A percentile compares a stretch with the other conserved stretches of the same genome.
These are phyloP conservation scores for Sepiola atlantica DNA, from an alignment of 2,888 invertebrate species.

Conservation along the genomic window DNA sequence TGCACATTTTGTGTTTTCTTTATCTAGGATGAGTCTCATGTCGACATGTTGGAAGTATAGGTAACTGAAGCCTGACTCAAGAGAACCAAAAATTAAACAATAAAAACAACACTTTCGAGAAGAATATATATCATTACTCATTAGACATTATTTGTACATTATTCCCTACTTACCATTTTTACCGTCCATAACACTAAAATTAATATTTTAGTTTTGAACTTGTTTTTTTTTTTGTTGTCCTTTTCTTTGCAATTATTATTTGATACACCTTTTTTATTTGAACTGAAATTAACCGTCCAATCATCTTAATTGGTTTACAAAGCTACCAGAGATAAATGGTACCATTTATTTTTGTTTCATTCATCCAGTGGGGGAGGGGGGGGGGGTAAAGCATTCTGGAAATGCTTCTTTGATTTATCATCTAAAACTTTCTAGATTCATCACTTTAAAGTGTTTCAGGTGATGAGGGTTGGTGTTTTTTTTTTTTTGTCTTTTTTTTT, in stretches of 20 bases:
- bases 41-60: neutral
- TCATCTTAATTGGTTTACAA: neutral
- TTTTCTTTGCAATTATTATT: neutral
- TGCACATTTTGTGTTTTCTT: constrained; percentile 2
- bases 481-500: neutral
- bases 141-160: neutral
- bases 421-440: neutral
- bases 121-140: neutral
- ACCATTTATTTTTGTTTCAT: neutral
- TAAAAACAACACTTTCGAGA: neutral
- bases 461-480: neutral
- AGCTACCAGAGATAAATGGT: neutral
- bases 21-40: neutral
- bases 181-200: constrained; percentile 32
- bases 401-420: neutral
- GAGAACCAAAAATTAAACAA: neutral
- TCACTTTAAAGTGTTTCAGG: neutral
- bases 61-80: neutral
- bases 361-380: neutral
- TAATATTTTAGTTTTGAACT: neutral
- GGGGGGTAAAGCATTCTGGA: neutral
- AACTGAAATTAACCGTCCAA: neutral
- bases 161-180: neutral
- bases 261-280: neutral
- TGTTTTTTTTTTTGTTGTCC: no score